Percentiles rank a stretch among this genome's conserved stretches.
These are phyloP conservation scores for Taxidea taxus DNA, from an alignment of 2,113 vertebrate species.

Conservation along the genomic window DNA sequence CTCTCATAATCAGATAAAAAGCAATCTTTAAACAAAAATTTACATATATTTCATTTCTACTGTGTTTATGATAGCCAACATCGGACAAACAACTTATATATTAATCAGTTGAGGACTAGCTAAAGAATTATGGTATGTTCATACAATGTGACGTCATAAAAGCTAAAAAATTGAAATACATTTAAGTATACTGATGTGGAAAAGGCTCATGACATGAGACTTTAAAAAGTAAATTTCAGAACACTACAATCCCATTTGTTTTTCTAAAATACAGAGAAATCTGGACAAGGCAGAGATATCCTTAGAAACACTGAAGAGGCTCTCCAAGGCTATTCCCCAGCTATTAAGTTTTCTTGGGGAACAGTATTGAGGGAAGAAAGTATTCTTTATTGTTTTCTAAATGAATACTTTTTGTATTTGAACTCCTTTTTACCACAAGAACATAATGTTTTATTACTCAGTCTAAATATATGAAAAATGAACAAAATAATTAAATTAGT, in stretches of 20 bases:
- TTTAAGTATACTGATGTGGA: background rate
- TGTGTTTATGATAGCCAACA: background rate
- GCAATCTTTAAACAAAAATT: background rate
- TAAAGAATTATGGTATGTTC: background rate
- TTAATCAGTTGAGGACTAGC: background rate
- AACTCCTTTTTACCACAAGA: background rate
- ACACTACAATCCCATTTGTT: background rate
- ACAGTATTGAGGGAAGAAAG: background rate
- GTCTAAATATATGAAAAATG: background rate
- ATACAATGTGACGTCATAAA: background rate
- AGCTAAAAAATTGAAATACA: background rate
- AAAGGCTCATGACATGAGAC: background rate
- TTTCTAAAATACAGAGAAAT: background rate
- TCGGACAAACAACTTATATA: background rate
- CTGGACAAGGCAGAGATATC: background rate
- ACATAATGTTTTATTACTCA: background rate
- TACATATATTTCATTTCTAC: background rate
- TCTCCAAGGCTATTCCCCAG: background rate
- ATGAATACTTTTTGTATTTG: background rate
- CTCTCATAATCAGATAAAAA: background rate
- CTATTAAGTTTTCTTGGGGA: background rate
- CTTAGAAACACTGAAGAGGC: background rate
- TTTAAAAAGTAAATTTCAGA: background rate
- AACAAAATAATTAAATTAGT: background rate
- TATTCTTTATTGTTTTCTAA: background rate